Conservation (phyloP, 2,797 vertebrate species). For the Hyperoplus lanceolatus region DNA sequence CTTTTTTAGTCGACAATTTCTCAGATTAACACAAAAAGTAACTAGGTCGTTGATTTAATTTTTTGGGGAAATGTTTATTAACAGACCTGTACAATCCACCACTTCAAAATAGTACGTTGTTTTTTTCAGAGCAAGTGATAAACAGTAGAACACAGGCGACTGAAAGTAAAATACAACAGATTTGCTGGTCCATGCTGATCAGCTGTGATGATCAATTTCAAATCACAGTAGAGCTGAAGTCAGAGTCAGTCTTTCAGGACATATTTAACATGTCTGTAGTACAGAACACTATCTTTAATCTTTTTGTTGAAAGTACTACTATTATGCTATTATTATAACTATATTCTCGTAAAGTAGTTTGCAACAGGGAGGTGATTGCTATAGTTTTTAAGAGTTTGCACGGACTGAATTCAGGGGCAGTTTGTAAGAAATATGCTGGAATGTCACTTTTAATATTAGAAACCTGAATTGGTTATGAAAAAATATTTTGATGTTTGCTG, state of each 20-base stretch:
- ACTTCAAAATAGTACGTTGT: too few species aligned
- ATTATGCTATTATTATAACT: neutral
- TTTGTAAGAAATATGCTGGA: neutral
- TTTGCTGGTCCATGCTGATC: neutral
- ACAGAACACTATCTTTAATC: neutral
- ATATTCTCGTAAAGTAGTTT: neutral
- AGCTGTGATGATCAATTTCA: neutral
- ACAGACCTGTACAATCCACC: too few species aligned
- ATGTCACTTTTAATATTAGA: neutral
- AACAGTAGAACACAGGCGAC: neutral
- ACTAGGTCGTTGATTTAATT: too few species aligned
- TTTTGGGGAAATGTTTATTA: too few species aligned
- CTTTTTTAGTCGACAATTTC: too few species aligned
- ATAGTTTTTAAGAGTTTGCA: neutral
- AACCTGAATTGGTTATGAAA: neutral
- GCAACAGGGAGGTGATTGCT: neutral
- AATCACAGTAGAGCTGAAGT: neutral
- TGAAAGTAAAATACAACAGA: neutral
- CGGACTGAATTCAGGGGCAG: too few species aligned
- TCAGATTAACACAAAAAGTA: too few species aligned
- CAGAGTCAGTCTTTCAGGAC: neutral
- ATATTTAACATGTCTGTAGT: neutral
- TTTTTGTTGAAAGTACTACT: neutral
- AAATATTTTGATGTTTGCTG: neutral
- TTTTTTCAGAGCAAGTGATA: neutral